These are phyloP conservation scores for Resseliella maxima DNA, from an alignment of 2,888 invertebrate species.

Conservation along the genomic window DNA sequence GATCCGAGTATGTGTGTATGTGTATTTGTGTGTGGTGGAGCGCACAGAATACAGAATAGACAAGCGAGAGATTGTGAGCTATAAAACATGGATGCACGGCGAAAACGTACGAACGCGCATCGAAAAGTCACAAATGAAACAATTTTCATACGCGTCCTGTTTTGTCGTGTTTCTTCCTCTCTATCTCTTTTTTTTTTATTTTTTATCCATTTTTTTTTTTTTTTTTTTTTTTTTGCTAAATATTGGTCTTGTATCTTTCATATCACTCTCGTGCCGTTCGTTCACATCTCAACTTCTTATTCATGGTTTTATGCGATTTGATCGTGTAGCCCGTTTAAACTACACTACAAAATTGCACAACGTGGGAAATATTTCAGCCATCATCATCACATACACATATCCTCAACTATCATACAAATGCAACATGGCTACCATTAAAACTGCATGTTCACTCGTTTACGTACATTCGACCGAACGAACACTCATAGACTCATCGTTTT, in stretches of 20 bases:
- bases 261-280: background rate
- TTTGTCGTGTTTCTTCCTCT: background rate
- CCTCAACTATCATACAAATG: too few relatives aligned
- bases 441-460: too few relatives aligned
- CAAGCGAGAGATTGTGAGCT: background rate
- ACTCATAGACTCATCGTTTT: background rate
- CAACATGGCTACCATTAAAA: too few relatives aligned
- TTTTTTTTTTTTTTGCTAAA: background rate
- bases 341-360: background rate
- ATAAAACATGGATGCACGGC: background rate
- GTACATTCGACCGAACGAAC: background rate
- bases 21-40: background rate
- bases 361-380: background rate
- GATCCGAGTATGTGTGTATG: too few relatives aligned
- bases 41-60: background rate
- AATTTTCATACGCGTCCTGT: conserved; percentile 28
- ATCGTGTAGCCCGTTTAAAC: background rate
- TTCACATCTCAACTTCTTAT: background rate
- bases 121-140: conserved; percentile 38
- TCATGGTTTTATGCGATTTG: background rate
- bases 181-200: background rate
- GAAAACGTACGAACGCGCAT: conserved; percentile 15
- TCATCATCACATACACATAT: background rate
- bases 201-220: background rate
- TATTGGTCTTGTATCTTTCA: background rate